Conservation (phyloP, 2,113 vertebrate species). For the Aldabrachelys gigantea region DNA sequence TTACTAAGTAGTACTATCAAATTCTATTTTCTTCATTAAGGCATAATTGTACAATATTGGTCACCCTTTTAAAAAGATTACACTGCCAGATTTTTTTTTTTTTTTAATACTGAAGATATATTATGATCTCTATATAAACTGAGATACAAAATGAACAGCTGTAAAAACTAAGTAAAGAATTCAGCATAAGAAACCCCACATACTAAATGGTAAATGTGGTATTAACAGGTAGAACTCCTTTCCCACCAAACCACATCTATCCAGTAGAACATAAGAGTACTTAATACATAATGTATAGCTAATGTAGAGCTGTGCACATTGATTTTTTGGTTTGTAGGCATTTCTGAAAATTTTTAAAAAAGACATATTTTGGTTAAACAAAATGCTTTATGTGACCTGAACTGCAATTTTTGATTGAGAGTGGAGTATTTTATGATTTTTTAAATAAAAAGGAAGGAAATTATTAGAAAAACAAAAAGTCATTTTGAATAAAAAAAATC, state of each 20-base stretch:
- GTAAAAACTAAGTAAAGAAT: background rate
- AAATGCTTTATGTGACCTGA: background rate
- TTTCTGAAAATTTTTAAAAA: background rate
- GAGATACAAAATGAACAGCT: background rate
- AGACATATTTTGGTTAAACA: background rate
- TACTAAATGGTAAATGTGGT: background rate
- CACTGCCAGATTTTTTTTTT: background rate
- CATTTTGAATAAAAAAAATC: background rate
- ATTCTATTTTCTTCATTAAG: constrained; percentile 12
- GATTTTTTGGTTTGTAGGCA: background rate
- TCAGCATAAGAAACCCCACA: background rate
- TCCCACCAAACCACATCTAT: background rate
- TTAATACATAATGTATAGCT: background rate
- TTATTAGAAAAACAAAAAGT: background rate
- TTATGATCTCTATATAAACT: background rate
- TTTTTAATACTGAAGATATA: background rate
- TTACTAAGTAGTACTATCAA: constrained; percentile 29
- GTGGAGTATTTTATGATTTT: background rate
- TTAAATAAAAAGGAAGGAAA: background rate
- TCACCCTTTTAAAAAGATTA: background rate
- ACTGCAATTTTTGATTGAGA: background rate
- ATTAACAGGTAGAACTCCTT: background rate
- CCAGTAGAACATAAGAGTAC: background rate
- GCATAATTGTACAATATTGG: background rate
- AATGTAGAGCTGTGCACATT: background rate